Evolutionary conservation across 2,113 vertebrate genomes (phyloP).

Genomic region (Syrrhaptes paradoxus): DNA sequence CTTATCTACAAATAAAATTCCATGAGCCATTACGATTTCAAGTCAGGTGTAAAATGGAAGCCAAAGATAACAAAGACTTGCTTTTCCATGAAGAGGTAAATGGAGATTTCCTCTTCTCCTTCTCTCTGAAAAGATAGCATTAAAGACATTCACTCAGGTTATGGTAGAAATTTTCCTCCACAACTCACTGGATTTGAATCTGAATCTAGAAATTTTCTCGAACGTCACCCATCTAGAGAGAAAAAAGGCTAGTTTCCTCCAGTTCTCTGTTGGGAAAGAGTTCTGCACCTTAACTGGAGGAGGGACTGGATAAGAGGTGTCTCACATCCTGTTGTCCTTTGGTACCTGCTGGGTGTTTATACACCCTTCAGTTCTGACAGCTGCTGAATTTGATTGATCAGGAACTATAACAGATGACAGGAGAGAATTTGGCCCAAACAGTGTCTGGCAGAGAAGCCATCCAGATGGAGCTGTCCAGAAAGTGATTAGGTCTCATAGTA

Average conservation of each 20-base stretch:
- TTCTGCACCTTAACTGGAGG: neutral
- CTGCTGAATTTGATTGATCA: neutral
- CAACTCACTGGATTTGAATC: neutral
- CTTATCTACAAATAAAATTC: neutral
- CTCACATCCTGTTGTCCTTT: neutral
- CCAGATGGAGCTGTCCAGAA: neutral
- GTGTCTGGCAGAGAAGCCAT: neutral
- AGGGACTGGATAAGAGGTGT: neutral
- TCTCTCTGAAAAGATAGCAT: neutral
- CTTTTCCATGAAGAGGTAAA: neutral
- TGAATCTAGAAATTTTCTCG: neutral
- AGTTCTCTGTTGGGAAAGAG: neutral
- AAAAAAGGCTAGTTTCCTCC: neutral
- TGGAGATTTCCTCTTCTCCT: neutral
- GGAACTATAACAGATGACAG: neutral
- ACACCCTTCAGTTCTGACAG: neutral
- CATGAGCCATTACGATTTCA: neutral
- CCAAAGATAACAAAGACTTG: neutral
- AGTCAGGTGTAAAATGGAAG: neutral
- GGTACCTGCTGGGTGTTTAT: neutral
- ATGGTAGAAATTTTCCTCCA: neutral
- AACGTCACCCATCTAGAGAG: neutral
- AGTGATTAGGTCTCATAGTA: neutral
- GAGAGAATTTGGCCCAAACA: neutral
- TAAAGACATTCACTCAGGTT: neutral